Base-by-base conservation (phyloP, 2,113 vertebrate genomes). In the Eulemur macaco region DNA sequence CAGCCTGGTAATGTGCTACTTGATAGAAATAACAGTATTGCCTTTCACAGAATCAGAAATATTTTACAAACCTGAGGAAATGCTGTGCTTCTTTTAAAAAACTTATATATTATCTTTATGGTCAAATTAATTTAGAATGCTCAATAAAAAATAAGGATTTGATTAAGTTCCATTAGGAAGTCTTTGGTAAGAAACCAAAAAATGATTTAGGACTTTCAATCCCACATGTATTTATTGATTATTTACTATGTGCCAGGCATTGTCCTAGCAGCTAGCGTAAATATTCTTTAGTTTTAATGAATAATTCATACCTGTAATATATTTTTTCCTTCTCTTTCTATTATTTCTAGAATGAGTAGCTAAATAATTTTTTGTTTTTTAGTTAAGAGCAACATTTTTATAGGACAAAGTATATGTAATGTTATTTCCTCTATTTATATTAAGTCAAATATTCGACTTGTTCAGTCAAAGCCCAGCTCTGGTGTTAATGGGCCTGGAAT, bases 31-130 rank as follows among this genome's bases (percentile, higher is more conserved):
- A 18, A 56, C 20, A 42, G 25, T 60, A 21, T 34, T 68, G 31
- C n/a, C 42, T 83, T 78, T 91, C 60, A 86, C 54, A 83, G n/a
- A 95, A 86, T 89, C 54, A 64, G 66, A 89, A 95, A 47, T 58
- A 47, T 39, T 78, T 89, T 86, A 27, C 6, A 64, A 68, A 56
- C 27, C 45, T 89, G 42, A 89, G 29, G 50, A 86, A 77, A 54
- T 71, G 12, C 47, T 45, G 47, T 68, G 20, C 15, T 88, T 45
- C 68, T 95, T 45, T 77, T 56, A 8, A 81, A 83, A 58, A 69
- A 27, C 13, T 11, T 42, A 25, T 12, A 15, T 58, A 17, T 52
- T 56, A 84, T 89, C 25, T 69, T 90, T 66, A 39, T 68, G 37
- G 45, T 74, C 69, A 93, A 37, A 64, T 80, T 73, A 89, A 50